These are phyloP conservation scores for Erpetoichthys calabaricus DNA, from an alignment of 2,797 vertebrate genomes.

Conservation along the genomic window DNA sequence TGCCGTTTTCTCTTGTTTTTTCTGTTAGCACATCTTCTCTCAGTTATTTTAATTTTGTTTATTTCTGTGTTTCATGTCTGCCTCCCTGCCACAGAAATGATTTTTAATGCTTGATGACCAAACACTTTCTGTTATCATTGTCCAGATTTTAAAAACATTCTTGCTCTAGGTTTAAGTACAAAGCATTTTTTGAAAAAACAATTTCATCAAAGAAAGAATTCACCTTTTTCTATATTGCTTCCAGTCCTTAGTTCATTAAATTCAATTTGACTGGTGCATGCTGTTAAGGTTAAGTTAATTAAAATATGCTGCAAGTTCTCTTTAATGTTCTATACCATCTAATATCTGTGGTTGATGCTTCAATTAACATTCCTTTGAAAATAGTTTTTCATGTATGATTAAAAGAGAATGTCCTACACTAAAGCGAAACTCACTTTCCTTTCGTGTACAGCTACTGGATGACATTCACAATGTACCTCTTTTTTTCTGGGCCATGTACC, in stretches of 20 bases:
- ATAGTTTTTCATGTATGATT: conserved; percentile 4
- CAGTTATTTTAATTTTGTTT: too few species aligned
- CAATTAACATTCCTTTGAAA: conserved; percentile 9
- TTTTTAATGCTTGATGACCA: conserved; percentile 4
- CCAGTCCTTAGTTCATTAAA: conserved; percentile 9
- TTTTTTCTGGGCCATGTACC: too few species aligned
- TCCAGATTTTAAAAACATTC: conserved; percentile 1
- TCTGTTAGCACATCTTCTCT: too few species aligned
- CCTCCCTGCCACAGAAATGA: conserved; percentile 3
- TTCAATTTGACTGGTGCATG: conserved; percentile 2
- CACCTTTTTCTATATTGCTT: conserved; percentile 3
- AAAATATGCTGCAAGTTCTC: conserved; percentile 3
- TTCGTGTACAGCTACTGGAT: too few species aligned
- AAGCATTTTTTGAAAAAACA: conserved; percentile 4
- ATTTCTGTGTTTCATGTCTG: too few species aligned
- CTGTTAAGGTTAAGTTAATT: conserved; percentile 2
- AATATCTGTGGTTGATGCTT: conserved; percentile 6
- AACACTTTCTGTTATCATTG: not conserved
- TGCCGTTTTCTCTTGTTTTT: too few species aligned
- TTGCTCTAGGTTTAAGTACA: conserved; percentile 5
- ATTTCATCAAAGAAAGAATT: conserved; percentile 5
- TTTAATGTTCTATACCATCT: conserved; percentile 4
- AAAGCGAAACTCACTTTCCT: not conserved
- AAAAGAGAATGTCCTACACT: conserved; percentile 4
- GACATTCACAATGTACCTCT: too few species aligned